Percentiles rank a stretch among this genome's conserved stretches.
phyloP scores from a whole-genome alignment of 2,797 vertebrate genomes.

The Silurus aristotelis region DNA sequence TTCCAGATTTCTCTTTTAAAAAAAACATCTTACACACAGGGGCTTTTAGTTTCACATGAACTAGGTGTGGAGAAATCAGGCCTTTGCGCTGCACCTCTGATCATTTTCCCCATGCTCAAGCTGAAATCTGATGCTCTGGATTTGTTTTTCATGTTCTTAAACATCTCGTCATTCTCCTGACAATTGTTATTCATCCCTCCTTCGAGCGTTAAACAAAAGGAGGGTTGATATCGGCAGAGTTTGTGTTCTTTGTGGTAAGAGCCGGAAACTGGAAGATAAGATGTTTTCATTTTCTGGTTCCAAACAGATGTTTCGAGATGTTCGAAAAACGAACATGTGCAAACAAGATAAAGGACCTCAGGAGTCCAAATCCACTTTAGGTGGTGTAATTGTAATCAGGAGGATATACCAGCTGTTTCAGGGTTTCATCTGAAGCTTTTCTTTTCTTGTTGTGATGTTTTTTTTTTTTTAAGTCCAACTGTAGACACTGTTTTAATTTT shows the following conservation, averaged over 20 bases:
- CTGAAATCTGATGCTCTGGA: neutral
- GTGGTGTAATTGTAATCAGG: conserved; percentile 27
- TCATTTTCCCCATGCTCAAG: neutral
- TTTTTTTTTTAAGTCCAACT: neutral
- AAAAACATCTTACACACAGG: neutral
- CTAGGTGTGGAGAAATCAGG: conserved; percentile 25
- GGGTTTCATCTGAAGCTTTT: neutral
- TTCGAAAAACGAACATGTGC: neutral
- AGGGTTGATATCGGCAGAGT: neutral
- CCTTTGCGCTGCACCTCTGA: conserved; percentile 28
- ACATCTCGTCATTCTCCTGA: conserved; percentile 1
- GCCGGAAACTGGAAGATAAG: conserved; percentile 2
- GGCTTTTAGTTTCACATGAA: neutral
- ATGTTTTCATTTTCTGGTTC: neutral
- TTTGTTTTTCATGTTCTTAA: conserved; percentile 17
- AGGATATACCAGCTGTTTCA: conserved; percentile 4
- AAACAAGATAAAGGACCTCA: neutral
- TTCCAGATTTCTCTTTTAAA: too few relatives aligned
- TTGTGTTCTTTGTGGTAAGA: conserved; percentile 16
- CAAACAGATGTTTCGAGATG: conserved; percentile 35
- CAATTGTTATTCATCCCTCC: conserved; percentile 1
- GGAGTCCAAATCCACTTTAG: neutral
- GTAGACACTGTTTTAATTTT: conserved; percentile 21
- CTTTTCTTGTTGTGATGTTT: neutral
- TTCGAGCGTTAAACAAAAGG: conserved; percentile 9